Conservation (phyloP, 2,888 invertebrate species). For the Brachyptera putata region DNA sequence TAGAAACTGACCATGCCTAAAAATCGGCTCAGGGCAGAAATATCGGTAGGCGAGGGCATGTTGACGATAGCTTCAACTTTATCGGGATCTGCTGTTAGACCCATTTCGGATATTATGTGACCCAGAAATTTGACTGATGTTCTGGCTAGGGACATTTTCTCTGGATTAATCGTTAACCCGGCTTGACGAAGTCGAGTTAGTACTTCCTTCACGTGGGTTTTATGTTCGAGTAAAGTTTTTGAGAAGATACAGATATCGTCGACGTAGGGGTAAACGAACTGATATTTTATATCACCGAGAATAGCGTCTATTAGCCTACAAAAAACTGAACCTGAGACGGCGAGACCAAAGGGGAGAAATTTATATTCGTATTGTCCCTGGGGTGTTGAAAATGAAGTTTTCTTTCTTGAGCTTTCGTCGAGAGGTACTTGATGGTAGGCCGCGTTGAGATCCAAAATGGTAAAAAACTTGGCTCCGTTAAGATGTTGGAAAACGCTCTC, state of each 20-base stretch:
- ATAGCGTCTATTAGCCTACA: slow-evolving; percentile 15
- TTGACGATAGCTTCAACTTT: neutral
- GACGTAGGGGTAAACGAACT: neutral
- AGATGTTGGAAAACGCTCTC: slow-evolving; percentile 15
- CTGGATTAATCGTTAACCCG: neutral
- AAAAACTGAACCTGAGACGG: neutral
- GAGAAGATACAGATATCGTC: slow-evolving; percentile 4
- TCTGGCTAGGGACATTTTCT: neutral
- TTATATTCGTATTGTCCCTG: slow-evolving; percentile 17
- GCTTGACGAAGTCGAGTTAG: neutral
- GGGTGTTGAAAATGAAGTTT: slow-evolving; percentile 20
- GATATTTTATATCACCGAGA: slow-evolving; percentile 15
- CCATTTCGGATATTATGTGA: neutral
- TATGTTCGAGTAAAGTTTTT: neutral
- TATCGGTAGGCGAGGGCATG: neutral
- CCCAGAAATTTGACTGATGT: neutral
- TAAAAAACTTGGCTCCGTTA: too few species aligned
- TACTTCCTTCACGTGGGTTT: neutral
- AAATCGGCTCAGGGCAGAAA: neutral
- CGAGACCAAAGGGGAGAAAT: slow-evolving; percentile 20
- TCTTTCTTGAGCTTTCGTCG: neutral
- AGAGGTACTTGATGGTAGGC: slow-evolving; percentile 19
- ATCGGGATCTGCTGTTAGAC: neutral
- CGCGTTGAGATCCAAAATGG: too few species aligned
- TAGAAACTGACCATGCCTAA: neutral